These are phyloP conservation scores for Aphelenchoides fujianensis DNA, from an alignment of 1,140 invertebrate genomes.

Conservation along the genomic window DNA sequence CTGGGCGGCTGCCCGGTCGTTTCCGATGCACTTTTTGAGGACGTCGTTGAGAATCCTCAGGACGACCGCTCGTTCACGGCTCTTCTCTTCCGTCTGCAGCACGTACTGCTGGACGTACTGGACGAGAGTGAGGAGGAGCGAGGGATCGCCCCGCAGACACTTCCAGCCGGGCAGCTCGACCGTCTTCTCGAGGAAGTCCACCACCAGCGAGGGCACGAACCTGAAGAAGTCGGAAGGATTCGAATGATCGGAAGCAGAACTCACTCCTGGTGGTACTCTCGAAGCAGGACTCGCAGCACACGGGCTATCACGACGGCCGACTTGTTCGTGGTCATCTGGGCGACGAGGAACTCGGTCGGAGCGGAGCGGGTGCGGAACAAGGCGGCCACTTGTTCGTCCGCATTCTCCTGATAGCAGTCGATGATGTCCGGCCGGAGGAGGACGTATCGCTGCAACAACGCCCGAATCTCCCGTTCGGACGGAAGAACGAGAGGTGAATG, in stretches of 20 bases:
- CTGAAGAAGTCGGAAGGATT: background rate
- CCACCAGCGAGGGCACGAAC: background rate
- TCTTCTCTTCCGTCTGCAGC: background rate
- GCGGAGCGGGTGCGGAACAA: background rate
- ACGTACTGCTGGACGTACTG: background rate
- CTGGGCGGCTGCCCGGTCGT: background rate
- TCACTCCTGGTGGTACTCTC: background rate
- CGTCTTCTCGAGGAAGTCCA: background rate
- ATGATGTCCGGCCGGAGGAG: background rate
- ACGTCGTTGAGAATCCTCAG: background rate
- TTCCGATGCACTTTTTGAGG: background rate
- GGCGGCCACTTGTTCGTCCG: background rate
- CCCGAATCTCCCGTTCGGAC: background rate
- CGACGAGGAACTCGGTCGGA: background rate
- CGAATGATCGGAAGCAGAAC: background rate
- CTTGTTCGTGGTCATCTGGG: conserved; percentile 4
- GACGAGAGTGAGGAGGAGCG: background rate
- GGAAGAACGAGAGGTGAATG: background rate
- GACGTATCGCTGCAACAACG: background rate
- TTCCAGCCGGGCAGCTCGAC: background rate
- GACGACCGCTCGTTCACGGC: background rate
- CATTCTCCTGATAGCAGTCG: background rate
- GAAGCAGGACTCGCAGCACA: background rate
- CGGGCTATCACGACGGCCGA: background rate
- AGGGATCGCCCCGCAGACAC: background rate